Conservation (phyloP, 2,888 invertebrate genomes). For the Platycnemis pennipes region DNA sequence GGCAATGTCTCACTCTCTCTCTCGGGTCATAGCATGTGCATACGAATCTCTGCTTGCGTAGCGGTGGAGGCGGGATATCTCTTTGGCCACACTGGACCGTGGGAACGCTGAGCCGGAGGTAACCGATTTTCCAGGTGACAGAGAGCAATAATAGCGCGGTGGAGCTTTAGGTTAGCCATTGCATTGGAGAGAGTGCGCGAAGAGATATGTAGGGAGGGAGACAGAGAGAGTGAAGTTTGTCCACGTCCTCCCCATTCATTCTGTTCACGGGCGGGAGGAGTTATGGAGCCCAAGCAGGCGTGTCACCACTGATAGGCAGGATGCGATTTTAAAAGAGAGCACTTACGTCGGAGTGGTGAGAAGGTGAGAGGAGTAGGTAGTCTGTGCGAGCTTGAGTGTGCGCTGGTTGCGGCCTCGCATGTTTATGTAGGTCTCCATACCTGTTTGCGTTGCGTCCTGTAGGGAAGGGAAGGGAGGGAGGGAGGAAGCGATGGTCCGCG, state of each 20-base stretch:
- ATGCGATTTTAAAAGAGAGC: slow-evolving; percentile 28
- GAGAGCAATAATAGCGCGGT: not conserved
- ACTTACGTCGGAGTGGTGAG: not conserved
- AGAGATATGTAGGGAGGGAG: no score
- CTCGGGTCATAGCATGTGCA: not conserved
- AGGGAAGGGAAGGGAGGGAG: not conserved
- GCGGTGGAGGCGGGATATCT: not conserved
- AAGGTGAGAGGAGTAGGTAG: not conserved
- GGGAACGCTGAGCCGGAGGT: slow-evolving; percentile 7
- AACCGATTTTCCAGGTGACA: slow-evolving; percentile 31
- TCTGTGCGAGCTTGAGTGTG: not conserved
- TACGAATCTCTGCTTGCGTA: not conserved
- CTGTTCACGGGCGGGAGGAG: not conserved
- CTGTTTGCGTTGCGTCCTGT: not conserved
- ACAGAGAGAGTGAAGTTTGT: not conserved
- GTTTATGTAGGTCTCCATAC: slow-evolving; percentile 32
- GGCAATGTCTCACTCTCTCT: not conserved
- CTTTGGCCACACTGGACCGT: not conserved
- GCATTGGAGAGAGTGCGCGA: not conserved
- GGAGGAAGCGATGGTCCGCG: not conserved
- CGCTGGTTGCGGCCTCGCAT: not conserved
- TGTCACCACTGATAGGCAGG: slow-evolving; percentile 5
- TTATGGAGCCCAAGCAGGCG: not conserved
- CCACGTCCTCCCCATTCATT: not conserved
- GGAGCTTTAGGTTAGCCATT: not conserved